Evolutionary conservation across 2,797 vertebrate genomes (phyloP).

Genomic region (Decapterus maruadsi): DNA sequence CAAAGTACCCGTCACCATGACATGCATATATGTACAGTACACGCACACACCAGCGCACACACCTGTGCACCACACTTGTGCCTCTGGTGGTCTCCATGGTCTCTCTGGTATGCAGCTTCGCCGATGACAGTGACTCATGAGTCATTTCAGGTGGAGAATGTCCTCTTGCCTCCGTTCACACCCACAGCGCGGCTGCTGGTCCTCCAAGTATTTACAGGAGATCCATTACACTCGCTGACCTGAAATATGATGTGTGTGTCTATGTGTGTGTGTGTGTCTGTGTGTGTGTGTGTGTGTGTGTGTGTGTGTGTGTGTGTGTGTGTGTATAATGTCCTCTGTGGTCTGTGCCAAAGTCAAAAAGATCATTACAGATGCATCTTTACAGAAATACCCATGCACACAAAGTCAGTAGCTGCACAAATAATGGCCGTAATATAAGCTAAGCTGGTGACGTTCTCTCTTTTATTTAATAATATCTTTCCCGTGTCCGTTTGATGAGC

Average conservation of each 20-base stretch:
- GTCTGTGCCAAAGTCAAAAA: constrained; percentile 67
- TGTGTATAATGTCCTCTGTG: constrained; percentile 51
- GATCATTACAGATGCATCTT: constrained; percentile 55
- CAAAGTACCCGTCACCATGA: constrained; percentile 10
- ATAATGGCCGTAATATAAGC: neutral
- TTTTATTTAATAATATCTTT: constrained; percentile 11
- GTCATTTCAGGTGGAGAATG: constrained; percentile 33
- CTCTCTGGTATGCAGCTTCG: constrained; percentile 6
- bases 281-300: constrained; percentile 60
- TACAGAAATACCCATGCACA: constrained; percentile 9
- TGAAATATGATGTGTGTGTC: constrained; percentile 54
- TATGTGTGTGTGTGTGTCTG: too few relatives aligned
- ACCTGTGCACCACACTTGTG: neutral
- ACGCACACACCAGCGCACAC: constrained; percentile 1
- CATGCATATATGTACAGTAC: constrained; percentile 1
- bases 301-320: constrained; percentile 60
- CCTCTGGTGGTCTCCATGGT: neutral
- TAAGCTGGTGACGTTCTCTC: constrained; percentile 15
- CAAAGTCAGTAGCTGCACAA: constrained; percentile 20
- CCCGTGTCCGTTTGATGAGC: constrained; percentile 21
- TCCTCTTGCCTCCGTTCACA: constrained; percentile 50
- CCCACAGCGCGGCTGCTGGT: constrained; percentile 41
- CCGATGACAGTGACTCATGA: constrained; percentile 21
- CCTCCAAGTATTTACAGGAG: constrained; percentile 63
- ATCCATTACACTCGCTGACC: constrained; percentile 65